Conservation (phyloP, 1,140 invertebrate species). For the Oreohelix idahoensis region DNA sequence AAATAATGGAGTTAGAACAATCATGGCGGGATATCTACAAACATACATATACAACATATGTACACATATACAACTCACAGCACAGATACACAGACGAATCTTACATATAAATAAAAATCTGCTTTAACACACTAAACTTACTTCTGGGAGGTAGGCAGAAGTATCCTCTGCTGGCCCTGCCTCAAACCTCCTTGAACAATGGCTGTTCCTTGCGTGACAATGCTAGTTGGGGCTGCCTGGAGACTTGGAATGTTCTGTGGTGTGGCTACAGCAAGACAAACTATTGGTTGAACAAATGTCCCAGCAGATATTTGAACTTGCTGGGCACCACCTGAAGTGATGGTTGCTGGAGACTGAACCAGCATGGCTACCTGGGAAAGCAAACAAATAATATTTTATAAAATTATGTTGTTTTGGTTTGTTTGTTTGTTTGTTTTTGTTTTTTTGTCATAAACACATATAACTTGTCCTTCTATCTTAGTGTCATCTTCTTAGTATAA, state of each 20-base stretch:
- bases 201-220: constrained; percentile 23
- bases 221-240: constrained; percentile 32
- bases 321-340: constrained; percentile 14
- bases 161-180: constrained; percentile 51
- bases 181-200: constrained; percentile 40
- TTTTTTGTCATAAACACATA: too few relatives aligned
- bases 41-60: too few relatives aligned
- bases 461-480: too few relatives aligned
- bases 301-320: constrained; percentile 44
- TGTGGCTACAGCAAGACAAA: constrained; percentile 43
- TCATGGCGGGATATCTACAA: too few relatives aligned
- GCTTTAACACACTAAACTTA: constrained; percentile 51
- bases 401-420: too few relatives aligned
- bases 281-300: constrained; percentile 44
- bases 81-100: too few relatives aligned
- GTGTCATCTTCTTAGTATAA: too few relatives aligned
- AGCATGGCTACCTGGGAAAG: constrained; percentile 20
- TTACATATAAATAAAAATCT: too few relatives aligned
- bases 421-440: too few relatives aligned
- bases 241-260: constrained; percentile 40
- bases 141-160: constrained; percentile 61
- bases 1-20: too few relatives aligned
- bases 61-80: too few relatives aligned
- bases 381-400: background rate
- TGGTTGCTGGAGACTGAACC: constrained; percentile 12